Evolutionary conservation across 2,797 vertebrate species (phyloP), one percentile per base, ranked within the genome.

Genomic region (Cheirogaleus major): DNA sequence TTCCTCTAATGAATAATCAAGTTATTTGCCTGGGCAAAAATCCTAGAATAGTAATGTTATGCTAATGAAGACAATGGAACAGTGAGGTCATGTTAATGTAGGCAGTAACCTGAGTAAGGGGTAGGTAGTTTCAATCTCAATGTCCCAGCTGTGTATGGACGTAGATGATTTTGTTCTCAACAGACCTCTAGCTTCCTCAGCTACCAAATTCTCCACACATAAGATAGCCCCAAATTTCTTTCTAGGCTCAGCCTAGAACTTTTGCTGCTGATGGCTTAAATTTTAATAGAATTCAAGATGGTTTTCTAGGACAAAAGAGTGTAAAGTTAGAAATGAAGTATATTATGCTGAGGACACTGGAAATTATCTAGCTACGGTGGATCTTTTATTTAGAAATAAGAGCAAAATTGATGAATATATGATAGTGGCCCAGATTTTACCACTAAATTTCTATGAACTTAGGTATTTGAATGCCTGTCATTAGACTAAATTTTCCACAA

Each of bases 401-500:
- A 43, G 18, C 7, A 89, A 72, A 83, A 87, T 70, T 90, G 65
- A 80, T 85, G 32, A 94, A 95, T 88, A 79, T 52, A 87, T 32
- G 12, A 7, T 32, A 72, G 18, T 65, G 23, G 3, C 8, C 30
- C 11, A 78, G 9, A 67, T 80, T 61, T 93, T 92, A n/a, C 20
- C 18, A 55, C 7, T 65, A 27, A 84, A 67, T 81, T 87, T 79
- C 23, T 59, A 25, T n/a, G 25, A 95, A 70, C 15, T 50, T 72
- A 79, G 50, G 13, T 89, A 79, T 63, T 78, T 57, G 50, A 95
- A 45, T 95, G 52, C 32, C 55, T 93, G 38, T 5, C 20, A 89
- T 87, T 93, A 89, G 38, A 38, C 10, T 14, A 83, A 67, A 55
- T 88, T 84, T 86, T 92, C 12, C 20, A 91, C n/a, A 96, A 92